Percentiles rank a stretch among this genome's conserved stretches.
Conservation (phyloP, 2,888 invertebrate genomes). For the Diaperis boleti region DNA sequence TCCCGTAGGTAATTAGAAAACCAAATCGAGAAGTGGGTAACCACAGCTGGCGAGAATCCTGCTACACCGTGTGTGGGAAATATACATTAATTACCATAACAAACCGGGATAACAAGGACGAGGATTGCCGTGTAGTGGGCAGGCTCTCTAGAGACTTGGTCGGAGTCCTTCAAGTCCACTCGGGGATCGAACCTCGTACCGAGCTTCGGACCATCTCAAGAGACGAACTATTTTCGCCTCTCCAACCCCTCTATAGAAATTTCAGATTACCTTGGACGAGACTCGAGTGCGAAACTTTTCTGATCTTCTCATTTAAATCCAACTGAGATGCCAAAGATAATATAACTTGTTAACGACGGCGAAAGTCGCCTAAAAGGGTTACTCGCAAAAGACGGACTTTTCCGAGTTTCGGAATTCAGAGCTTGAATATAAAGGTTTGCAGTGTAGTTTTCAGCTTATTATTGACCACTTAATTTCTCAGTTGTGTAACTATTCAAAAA, state of each 20-base stretch:
- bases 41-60: conserved; percentile 50
- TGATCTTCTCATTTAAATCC: conserved; percentile 35
- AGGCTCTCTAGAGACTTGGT: conserved; percentile 47
- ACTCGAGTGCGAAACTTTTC: conserved; percentile 31
- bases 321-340: conserved; percentile 23
- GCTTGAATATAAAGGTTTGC: no score
- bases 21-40: conserved; percentile 54
- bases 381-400: not conserved
- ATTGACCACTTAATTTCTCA: no score
- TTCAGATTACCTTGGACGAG: conserved; percentile 31
- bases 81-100: conserved; percentile 60
- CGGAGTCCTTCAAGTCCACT: conserved; percentile 50
- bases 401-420: no score
- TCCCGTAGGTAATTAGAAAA: conserved; percentile 51
- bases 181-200: conserved; percentile 48
- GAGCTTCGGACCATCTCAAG: conserved; percentile 38
- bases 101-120: conserved; percentile 55
- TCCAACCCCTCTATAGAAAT: conserved; percentile 26
- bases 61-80: conserved; percentile 47
- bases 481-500: no score
- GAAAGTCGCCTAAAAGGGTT: not conserved
- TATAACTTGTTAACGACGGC: conserved; percentile 19
- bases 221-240: conserved; percentile 38
- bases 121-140: conserved; percentile 47
- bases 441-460: no score